phyloP scores from a whole-genome alignment of 2,113 vertebrate species.

The Petroica traversi region DNA sequence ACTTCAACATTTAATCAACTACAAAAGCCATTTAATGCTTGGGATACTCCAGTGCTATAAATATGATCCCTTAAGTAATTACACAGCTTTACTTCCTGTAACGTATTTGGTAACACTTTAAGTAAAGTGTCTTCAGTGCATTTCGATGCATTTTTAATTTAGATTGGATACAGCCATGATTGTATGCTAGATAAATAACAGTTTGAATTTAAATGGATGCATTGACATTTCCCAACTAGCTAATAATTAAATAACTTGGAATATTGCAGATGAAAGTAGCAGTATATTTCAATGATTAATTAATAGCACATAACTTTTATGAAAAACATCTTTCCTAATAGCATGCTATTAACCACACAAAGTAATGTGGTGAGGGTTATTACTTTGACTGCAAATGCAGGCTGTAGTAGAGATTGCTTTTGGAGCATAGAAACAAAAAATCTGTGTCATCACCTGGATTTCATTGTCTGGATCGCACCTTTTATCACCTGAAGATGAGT shows the following conservation, averaged over 20 bases:
- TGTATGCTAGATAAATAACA: conserved; percentile 15
- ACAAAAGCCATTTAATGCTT: conserved; percentile 58
- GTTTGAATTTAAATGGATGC: conserved; percentile 26
- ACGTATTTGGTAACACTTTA: conserved; percentile 58
- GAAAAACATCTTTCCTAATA: background rate
- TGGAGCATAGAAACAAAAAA: background rate
- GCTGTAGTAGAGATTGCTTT: background rate
- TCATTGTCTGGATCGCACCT: background rate
- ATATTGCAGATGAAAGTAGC: background rate
- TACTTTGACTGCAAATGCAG: background rate
- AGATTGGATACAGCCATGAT: background rate
- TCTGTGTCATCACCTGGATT: background rate
- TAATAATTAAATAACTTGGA: conserved; percentile 37
- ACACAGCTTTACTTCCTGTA: conserved; percentile 50
- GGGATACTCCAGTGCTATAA: conserved; percentile 38
- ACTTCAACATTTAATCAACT: conserved; percentile 49
- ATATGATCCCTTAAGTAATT: conserved; percentile 60
- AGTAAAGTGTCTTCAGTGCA: conserved; percentile 25
- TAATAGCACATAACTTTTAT: background rate
- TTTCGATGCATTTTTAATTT: conserved; percentile 47
- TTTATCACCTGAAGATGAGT: background rate
- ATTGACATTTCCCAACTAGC: background rate
- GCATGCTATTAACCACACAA: background rate
- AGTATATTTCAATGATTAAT: conserved; percentile 13
- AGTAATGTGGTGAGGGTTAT: background rate